Evolutionary conservation across 1,140 invertebrate genomes (phyloP).

Genomic region (Sycobia sp.): DNA sequence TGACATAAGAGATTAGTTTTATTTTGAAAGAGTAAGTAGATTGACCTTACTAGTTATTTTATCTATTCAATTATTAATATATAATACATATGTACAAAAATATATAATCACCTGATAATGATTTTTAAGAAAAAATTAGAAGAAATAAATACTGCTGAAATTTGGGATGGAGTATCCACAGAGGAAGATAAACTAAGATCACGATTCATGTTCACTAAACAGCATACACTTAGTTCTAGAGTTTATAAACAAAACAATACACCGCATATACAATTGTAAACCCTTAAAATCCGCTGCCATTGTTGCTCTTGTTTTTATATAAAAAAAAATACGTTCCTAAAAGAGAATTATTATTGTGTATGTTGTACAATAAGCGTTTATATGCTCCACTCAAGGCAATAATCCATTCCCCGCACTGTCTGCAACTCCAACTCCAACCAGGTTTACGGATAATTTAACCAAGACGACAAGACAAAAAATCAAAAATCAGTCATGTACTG

Average conservation of each 20-base stretch:
- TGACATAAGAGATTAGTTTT: not conserved
- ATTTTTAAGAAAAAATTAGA: not conserved
- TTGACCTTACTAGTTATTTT: too few relatives aligned
- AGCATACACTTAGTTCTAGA: conserved; percentile 35
- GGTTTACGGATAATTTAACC: too few relatives aligned
- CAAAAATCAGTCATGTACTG: too few relatives aligned
- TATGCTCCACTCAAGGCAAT: not conserved
- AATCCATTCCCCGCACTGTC: not conserved
- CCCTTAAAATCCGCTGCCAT: conserved; percentile 27
- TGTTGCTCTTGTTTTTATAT: conserved; percentile 21
- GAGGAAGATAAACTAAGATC: conserved; percentile 30
- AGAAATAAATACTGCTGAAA: conserved; percentile 17
- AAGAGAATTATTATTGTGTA: not conserved
- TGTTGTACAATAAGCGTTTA: too few relatives aligned
- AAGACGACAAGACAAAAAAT: too few relatives aligned
- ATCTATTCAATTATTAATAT: too few relatives aligned
- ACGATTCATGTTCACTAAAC: conserved; percentile 34
- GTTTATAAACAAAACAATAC: conserved; percentile 7
- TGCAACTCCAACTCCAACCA: too few relatives aligned
- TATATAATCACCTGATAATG: conserved; percentile 15
- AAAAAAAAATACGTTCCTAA: not conserved
- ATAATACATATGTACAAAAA: too few relatives aligned
- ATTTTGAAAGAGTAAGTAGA: too few relatives aligned
- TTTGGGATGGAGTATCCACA: conserved; percentile 9
- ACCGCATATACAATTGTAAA: conserved; percentile 10